Percentiles rank a stretch among this genome's conserved stretches.
phyloP scores from a whole-genome alignment of 2,888 invertebrate species.

The Hypomecis punctinalis region DNA sequence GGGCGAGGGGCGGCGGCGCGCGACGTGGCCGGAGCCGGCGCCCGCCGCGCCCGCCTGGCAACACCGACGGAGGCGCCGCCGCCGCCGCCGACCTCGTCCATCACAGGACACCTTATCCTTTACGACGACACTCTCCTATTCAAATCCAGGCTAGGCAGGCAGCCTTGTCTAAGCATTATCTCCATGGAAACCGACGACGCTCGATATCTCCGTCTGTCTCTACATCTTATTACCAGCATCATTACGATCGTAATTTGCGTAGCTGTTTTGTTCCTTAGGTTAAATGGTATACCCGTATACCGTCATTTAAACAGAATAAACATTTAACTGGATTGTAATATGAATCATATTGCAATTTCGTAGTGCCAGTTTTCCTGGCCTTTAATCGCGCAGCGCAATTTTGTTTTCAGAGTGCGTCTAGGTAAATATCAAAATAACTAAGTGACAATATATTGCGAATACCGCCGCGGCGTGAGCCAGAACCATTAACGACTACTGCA shows the following conservation, averaged over 20 bases:
- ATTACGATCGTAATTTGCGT: too few species aligned
- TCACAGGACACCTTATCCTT: conserved; percentile 34
- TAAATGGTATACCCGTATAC: too few species aligned
- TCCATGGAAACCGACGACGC: too few species aligned
- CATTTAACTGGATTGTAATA: too few species aligned
- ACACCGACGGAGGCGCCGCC: conserved; percentile 37
- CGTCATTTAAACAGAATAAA: too few species aligned
- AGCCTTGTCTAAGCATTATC: not conserved
- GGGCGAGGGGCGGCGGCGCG: conserved; percentile 59
- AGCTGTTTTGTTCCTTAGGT: too few species aligned
- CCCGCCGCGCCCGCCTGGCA: conserved; percentile 40
- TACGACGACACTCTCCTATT: conserved; percentile 13
- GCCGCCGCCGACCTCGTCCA: conserved; percentile 49
- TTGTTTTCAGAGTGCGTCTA: not conserved
- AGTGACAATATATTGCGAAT: not conserved
- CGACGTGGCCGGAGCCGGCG: conserved; percentile 50
- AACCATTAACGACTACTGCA: not conserved
- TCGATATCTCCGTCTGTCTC: too few species aligned
- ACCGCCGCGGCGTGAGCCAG: not conserved
- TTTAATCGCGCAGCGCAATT: too few species aligned
- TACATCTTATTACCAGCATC: too few species aligned
- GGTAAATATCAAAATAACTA: not conserved
- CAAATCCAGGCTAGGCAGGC: conserved; percentile 5
- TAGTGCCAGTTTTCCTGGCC: not conserved
- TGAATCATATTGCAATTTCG: too few species aligned